phyloP scores from a whole-genome alignment of 2,113 vertebrate genomes.

The Sapayoa aenigma region DNA sequence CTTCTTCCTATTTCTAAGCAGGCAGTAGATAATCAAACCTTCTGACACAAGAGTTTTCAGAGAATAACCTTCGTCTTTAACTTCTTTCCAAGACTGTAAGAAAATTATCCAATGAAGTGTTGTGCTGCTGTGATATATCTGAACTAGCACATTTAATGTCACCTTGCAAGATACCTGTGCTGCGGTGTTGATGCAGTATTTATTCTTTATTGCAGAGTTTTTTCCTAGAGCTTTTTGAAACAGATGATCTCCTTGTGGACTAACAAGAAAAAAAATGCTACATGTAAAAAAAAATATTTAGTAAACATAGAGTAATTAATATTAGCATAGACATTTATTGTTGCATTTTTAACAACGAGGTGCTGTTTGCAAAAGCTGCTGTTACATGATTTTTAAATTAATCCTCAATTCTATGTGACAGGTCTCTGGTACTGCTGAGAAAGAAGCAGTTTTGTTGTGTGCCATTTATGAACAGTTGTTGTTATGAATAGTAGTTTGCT shows the following conservation, averaged over 20 bases:
- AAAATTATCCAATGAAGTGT: background rate
- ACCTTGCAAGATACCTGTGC: background rate
- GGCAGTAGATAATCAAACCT: background rate
- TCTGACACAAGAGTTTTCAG: background rate
- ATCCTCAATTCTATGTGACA: background rate
- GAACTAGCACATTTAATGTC: background rate
- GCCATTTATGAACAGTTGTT: background rate
- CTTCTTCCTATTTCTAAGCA: background rate
- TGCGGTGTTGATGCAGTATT: background rate
- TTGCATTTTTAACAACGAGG: background rate
- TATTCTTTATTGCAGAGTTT: background rate
- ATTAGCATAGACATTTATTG: background rate
- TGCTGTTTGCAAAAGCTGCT: background rate
- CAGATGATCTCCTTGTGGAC: background rate
- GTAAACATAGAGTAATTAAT: background rate
- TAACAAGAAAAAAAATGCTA: background rate
- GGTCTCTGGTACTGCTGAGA: background rate
- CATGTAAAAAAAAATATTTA: background rate
- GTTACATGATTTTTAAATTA: background rate
- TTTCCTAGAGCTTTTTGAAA: background rate
- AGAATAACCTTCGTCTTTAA: background rate
- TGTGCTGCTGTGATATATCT: background rate
- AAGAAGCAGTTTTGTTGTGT: background rate
- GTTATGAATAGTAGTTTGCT: no score
- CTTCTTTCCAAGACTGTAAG: background rate